phyloP scores from a whole-genome alignment of 2,797 vertebrate genomes.

The Onychomys leucogaster region DNA sequence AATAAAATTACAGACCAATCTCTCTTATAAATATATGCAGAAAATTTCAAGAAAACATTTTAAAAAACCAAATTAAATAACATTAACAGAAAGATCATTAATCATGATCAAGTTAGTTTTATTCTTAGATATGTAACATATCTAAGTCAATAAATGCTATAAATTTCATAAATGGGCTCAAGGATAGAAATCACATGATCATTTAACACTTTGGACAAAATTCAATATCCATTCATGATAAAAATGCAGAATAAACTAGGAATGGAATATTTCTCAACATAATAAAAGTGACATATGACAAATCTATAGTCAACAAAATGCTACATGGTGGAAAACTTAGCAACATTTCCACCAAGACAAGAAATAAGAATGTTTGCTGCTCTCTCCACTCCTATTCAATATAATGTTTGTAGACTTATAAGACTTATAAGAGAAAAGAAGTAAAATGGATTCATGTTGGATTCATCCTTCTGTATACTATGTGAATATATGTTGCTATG shows the following conservation, averaged over 20 bases:
- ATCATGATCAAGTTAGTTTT: neutral
- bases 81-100: neutral
- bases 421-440: neutral
- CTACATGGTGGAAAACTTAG: neutral
- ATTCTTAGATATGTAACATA: neutral
- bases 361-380: neutral
- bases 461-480: no score
- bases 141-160: neutral
- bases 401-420: neutral
- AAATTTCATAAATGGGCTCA: no score
- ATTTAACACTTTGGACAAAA: neutral
- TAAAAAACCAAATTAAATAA: neutral
- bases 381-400: neutral
- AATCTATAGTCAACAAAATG: neutral
- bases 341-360: neutral
- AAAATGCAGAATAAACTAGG: neutral
- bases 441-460: no score
- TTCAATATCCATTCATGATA: neutral
- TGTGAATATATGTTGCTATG: no score
- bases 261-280: neutral
- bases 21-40: neutral
- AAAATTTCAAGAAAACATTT: neutral
- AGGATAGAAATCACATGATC: neutral
- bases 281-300: neutral
- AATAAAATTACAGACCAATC: neutral